Evolutionary conservation across 2,113 vertebrate species (phyloP).

Genomic region (Pteropus alecto): DNA sequence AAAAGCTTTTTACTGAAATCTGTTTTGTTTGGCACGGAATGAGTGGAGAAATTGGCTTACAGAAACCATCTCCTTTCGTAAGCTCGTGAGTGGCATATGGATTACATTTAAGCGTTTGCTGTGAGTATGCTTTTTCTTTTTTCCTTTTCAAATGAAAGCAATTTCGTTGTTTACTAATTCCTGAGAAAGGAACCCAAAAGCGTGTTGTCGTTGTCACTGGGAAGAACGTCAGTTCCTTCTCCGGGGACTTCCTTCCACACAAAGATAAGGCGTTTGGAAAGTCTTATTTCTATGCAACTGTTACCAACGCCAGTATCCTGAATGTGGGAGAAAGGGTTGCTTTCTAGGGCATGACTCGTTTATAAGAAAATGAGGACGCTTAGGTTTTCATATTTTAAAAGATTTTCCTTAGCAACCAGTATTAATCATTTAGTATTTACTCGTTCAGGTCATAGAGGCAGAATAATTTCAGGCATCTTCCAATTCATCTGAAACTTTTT

Average conservation of each 20-base stretch:
- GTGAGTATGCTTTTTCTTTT: not conserved
- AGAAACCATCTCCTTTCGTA: not conserved
- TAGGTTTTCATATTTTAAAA: slow-evolving; percentile 29
- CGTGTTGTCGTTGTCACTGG: slow-evolving; percentile 59
- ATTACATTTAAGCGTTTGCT: slow-evolving; percentile 18
- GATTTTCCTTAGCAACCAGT: not conserved
- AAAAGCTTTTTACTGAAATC: slow-evolving; percentile 36
- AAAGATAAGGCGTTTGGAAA: slow-evolving; percentile 85
- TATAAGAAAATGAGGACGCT: slow-evolving; percentile 60
- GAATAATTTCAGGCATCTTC: not conserved
- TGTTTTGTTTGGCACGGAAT: slow-evolving; percentile 37
- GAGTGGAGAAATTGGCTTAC: not conserved
- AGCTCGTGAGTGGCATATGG: not conserved
- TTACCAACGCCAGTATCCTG: slow-evolving; percentile 81
- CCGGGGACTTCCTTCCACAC: slow-evolving; percentile 84
- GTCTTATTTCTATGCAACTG: slow-evolving; percentile 80
- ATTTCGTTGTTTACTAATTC: slow-evolving; percentile 80
- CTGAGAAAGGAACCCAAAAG: slow-evolving; percentile 78
- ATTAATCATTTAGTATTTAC: not conserved
- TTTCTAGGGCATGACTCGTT: slow-evolving; percentile 65
- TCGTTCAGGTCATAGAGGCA: not conserved
- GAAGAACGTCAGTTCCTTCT: slow-evolving; percentile 84
- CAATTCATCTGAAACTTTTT: not conserved
- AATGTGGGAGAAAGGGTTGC: slow-evolving; percentile 64
- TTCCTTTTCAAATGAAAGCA: slow-evolving; percentile 28